These are phyloP conservation scores for Oxytorus armatus DNA, from an alignment of 2,888 invertebrate species.

Conservation along the genomic window DNA sequence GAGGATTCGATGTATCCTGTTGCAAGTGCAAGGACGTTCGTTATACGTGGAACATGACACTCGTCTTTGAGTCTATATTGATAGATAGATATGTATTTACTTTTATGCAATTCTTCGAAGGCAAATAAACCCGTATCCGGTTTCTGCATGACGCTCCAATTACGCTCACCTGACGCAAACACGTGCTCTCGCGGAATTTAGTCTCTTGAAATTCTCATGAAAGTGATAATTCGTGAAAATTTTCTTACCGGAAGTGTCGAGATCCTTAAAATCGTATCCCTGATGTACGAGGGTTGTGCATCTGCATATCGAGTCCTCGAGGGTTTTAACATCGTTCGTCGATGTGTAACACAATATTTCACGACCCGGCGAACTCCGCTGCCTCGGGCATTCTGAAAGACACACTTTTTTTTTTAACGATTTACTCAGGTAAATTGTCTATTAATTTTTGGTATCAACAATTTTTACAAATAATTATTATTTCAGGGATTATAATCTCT, in stretches of 20 bases:
- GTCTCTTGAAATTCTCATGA: not conserved
- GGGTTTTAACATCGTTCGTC: constrained; percentile 70
- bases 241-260: constrained; percentile 80
- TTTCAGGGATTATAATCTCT: not conserved
- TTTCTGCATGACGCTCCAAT: constrained; percentile 30
- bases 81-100: not conserved
- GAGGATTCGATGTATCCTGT: constrained; percentile 74
- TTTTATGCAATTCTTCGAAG: constrained; percentile 19
- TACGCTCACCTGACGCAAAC: constrained; percentile 6
- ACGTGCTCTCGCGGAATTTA: constrained; percentile 4
- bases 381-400: constrained; percentile 80
- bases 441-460: constrained; percentile 20
- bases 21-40: constrained; percentile 76
- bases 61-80: constrained; percentile 10
- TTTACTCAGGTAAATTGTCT: no score
- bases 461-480: not conserved
- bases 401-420: no score
- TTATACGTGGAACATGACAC: constrained; percentile 53
- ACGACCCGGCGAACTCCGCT: constrained; percentile 78
- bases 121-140: constrained; percentile 35
- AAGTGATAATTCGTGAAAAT: not conserved
- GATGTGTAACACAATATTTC: constrained; percentile 82
- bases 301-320: constrained; percentile 79
- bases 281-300: constrained; percentile 82
- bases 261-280: constrained; percentile 79